phyloP scores from a whole-genome alignment of 2,113 vertebrate genomes.

The Isichthys henryi region DNA sequence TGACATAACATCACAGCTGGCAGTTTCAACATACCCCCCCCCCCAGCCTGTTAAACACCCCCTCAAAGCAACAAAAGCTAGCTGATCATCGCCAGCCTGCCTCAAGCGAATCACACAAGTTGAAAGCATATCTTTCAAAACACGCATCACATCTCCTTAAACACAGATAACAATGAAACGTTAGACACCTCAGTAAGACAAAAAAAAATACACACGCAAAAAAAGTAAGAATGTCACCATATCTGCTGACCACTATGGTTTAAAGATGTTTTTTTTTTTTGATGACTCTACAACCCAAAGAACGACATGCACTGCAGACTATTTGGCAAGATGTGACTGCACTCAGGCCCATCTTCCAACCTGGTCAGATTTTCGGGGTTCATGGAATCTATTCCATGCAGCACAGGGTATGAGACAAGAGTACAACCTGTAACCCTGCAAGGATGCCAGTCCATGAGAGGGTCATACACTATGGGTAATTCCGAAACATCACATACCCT shows the following conservation, averaged over 20 bases:
- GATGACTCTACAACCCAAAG: not conserved
- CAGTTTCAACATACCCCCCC: not conserved
- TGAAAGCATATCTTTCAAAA: not conserved
- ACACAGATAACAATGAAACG: not conserved
- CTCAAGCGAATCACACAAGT: not conserved
- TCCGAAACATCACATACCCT: not conserved
- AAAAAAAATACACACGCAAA: not conserved
- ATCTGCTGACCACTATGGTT: not conserved
- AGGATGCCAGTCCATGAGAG: not conserved
- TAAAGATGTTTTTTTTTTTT: not conserved
- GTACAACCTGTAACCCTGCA: not conserved
- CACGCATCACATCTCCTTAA: not conserved
- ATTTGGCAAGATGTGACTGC: not conserved
- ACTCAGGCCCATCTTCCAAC: not conserved
- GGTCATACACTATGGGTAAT: not conserved
- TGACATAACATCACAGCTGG: not conserved
- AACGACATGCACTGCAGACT: not conserved
- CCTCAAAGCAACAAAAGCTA: not conserved
- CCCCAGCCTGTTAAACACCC: not conserved
- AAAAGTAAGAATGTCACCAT: not conserved
- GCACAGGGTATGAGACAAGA: not conserved
- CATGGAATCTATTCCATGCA: not conserved
- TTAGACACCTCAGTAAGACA: not conserved
- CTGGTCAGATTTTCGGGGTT: not conserved
- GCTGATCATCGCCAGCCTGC: not conserved